Evolutionary conservation across 2,888 invertebrate genomes (phyloP), one percentile per base, ranked within the genome.

Genomic region (Ferdinandea cuprea): DNA sequence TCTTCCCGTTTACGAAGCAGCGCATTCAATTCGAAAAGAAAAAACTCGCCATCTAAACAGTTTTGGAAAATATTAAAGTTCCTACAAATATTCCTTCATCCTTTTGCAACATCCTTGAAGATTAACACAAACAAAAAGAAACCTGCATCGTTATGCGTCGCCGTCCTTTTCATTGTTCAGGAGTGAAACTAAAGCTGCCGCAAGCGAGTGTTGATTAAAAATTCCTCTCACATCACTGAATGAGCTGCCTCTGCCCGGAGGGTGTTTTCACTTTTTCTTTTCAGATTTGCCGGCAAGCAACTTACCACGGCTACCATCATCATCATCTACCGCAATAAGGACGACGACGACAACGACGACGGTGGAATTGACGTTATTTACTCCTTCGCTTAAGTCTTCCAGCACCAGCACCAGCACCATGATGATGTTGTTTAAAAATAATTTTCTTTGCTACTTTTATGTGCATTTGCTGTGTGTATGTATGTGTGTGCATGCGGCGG

Each of bases 181-280:
- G 58, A 30, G 32, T 44, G 35, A 58, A 66, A 59, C 50, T 63
- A 50, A 78, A 63, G 40, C 42, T n/a, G 73, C 80, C 80, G 50
- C 80, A 50, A 69, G 80, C 80, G 28, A 74, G 69, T 68, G 80
- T 74, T 80, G 74, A 74, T 80, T 80, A 80, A 74, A 79, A 80
- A 79, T 68, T 73, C 63, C 32, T 74, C 48, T 40, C 56, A 35
- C 74, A 69, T 58, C 54, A 35, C 50, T 50, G 48, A 32, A 37
- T 46, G 37, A 13, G 11, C 15, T 11, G 32, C 11, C 28, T 4
- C 4, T 25, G 48, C 40, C 63, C 56, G 4, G 11, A 46, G 63
- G 71, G 52, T 44, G 21, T 63, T 72, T 42, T 71, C 58, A 65
- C 71, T 65, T 71, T 65, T 63, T 28, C 15, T 8, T 71, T 61